These are phyloP conservation scores for Chloroceryle inda DNA, from an alignment of 2,797 vertebrate genomes.

Conservation along the genomic window DNA sequence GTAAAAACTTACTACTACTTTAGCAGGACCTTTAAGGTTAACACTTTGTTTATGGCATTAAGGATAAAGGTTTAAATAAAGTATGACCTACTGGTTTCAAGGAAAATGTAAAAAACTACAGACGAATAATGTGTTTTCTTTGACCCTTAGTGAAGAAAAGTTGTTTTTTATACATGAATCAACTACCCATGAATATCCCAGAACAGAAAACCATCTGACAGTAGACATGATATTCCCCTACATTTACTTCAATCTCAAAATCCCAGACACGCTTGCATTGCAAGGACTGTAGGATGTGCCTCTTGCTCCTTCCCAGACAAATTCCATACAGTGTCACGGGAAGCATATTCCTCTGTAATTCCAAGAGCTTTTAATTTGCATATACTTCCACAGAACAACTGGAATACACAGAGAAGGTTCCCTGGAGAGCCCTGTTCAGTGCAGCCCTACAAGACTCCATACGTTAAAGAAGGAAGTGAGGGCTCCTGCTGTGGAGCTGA, in stretches of 20 bases:
- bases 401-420: neutral
- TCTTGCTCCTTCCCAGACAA: neutral
- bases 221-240: neutral
- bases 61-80: neutral
- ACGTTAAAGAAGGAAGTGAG: neutral
- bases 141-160: neutral
- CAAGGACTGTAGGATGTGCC: neutral
- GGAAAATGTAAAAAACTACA: neutral
- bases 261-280: neutral
- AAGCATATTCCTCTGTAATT: neutral
- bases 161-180: neutral
- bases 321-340: neutral
- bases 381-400: neutral
- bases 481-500: fast-evolving
- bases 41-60: neutral
- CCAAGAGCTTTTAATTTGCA: neutral
- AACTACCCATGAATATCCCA: neutral
- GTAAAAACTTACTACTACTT: neutral
- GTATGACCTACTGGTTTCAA: neutral
- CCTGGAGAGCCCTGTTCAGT: neutral
- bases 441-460: neutral
- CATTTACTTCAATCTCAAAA: neutral
- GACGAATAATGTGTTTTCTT: neutral
- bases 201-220: neutral
- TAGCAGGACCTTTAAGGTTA: neutral